Evolutionary conservation across 2,113 vertebrate species (phyloP).

Genomic region (Limanda limanda): DNA sequence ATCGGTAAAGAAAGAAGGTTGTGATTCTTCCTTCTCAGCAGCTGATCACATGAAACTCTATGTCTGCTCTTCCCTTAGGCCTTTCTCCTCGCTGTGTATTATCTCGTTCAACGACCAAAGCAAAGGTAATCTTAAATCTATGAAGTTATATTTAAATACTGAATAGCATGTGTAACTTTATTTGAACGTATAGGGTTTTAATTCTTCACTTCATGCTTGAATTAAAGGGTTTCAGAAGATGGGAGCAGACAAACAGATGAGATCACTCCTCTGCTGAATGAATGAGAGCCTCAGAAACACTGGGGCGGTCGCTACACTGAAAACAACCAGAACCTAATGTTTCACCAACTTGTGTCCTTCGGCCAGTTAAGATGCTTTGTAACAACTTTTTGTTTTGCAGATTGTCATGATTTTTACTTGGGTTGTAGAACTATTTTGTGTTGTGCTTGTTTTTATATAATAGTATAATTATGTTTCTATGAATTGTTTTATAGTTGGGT

Average conservation of each 20-base stretch:
- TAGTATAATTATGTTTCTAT: neutral
- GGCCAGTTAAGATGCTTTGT: neutral
- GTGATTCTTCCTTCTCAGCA: conserved; percentile 19
- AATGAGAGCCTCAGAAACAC: neutral
- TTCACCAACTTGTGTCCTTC: neutral
- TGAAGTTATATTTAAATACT: neutral
- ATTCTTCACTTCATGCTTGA: neutral
- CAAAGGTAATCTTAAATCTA: conserved; percentile 59
- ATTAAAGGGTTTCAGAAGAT: conserved; percentile 27
- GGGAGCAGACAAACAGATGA: conserved; percentile 35
- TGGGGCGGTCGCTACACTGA: neutral
- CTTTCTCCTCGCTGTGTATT: conserved; percentile 65
- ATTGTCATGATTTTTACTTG: conserved; percentile 1
- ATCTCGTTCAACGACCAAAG: conserved; percentile 44
- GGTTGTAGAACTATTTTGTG: neutral
- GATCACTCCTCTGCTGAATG: conserved; percentile 52
- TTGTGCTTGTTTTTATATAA: neutral
- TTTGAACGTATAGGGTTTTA: neutral
- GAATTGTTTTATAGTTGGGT: neutral
- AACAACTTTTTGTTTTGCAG: neutral
- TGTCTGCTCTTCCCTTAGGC: conserved; percentile 66
- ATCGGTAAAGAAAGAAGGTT: neutral
- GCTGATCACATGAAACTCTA: neutral
- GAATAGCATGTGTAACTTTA: neutral
- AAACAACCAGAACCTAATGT: neutral